Evolutionary conservation across 2,113 vertebrate species (phyloP).

Genomic region (Burhinus oedicnemus): DNA sequence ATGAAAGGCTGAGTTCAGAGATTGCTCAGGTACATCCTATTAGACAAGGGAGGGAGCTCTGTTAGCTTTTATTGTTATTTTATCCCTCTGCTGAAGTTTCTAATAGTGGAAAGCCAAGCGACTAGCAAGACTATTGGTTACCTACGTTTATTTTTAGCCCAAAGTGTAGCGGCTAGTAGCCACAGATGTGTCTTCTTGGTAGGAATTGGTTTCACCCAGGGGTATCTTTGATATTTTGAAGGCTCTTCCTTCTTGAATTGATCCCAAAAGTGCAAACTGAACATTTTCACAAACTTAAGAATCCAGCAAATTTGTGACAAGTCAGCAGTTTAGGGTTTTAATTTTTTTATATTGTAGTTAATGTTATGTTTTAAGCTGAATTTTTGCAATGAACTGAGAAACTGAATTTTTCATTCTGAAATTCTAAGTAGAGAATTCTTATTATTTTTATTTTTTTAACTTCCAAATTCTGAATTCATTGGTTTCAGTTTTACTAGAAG

Average conservation of each 20-base stretch:
- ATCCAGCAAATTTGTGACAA: not conserved
- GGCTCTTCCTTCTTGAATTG: not conserved
- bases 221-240: not conserved
- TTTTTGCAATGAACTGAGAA: not conserved
- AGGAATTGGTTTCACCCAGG: not conserved
- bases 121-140: not conserved
- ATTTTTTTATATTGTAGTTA: not conserved
- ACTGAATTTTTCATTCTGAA: not conserved
- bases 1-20: conserved; percentile 15
- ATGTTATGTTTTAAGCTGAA: not conserved
- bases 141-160: not conserved
- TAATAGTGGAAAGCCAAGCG: not conserved
- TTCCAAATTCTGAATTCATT: not conserved
- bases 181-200: not conserved
- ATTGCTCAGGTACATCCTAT: not conserved
- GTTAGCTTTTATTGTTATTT: not conserved
- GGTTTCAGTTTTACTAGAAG: not conserved
- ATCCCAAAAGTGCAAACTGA: not conserved
- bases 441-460: not conserved
- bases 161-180: not conserved
- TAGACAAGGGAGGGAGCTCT: not conserved
- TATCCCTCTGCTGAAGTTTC: not conserved
- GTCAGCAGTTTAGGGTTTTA: not conserved
- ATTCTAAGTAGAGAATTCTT: not conserved
- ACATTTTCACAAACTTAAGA: not conserved